Conservation (phyloP, 2,113 vertebrate genomes). For the Panthera leo region DNA sequence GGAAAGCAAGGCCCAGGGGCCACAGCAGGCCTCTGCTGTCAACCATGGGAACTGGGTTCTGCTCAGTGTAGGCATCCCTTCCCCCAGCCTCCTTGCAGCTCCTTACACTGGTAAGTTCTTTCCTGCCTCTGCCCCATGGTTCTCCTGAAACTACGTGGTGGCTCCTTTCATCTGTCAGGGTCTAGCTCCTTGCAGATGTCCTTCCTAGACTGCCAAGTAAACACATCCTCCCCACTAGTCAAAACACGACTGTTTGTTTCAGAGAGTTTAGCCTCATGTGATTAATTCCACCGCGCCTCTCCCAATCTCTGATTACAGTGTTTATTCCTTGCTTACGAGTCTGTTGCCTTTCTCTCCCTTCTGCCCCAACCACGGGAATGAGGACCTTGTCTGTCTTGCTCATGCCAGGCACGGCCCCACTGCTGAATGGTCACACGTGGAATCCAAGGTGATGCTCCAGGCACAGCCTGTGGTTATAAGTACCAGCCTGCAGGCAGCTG, state of each 20-base stretch:
- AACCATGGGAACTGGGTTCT: accelerated
- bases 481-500: background rate
- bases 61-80: background rate
- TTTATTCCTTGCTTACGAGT: background rate
- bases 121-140: background rate
- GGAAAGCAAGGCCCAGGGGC: background rate
- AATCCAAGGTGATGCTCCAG: background rate
- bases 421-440: background rate
- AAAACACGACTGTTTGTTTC: background rate
- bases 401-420: background rate
- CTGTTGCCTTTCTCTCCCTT: background rate
- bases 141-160: background rate
- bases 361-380: background rate
- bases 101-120: background rate
- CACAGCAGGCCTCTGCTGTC: background rate
- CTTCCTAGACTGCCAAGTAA: background rate
- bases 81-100: background rate
- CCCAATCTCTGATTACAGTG: background rate
- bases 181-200: background rate
- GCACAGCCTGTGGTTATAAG: background rate
- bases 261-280: background rate
- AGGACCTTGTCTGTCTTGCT: background rate
- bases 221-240: background rate
- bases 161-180: background rate
- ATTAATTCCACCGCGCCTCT: background rate